Base-by-base conservation (phyloP, 2,888 invertebrate genomes). In the Gandaritis pyraliata region DNA sequence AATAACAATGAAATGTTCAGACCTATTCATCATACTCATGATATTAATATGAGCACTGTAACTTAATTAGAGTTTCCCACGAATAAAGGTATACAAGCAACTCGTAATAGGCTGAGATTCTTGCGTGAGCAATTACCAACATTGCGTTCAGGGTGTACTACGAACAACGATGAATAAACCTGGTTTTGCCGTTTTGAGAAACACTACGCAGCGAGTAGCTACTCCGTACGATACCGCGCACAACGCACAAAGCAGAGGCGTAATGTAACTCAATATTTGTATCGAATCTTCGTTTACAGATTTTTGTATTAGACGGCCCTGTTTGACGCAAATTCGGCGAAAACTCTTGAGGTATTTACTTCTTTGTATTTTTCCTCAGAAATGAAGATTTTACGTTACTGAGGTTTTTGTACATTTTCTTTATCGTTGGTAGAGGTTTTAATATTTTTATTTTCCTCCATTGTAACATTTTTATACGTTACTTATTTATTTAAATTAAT, bases 51-150 rank as follows among this genome's bases (percentile, higher is more conserved):
- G 23, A 54, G 23, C 18, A 12, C 18, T 53, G 59, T 33, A 52
- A 57, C 38, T 48, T 57, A 62, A 62, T 54, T 54, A 50, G 49
- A 51, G 48, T 43, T 56, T 56, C 51, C 33, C 55, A 43, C 18
- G 50, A 55, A 55, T 33, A 29, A 33, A 23, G 23, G 23, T 33
- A 58, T 11, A 61, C 39, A 41, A 60, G 16, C 18, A 12, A 47
- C 39, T 47, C 33, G 29, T 38, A 50, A 43, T 15, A 39, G 29
- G 48, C 16, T 50, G 36, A 36, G 18, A 60, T 60, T 54, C 43
- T 58, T 48, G 46, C 49, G 54, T 58, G 51, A 55, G 46, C 41
- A 55, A 54, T 56, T 39, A 51, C 43, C 15, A 39, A 33, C 33
- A 11, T 33, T 8, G 33, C 33, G 3, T 33, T 8, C 10, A 33